Evolutionary conservation across 2,797 vertebrate genomes (phyloP).

Genomic region (Amphiprion clarkii): DNA sequence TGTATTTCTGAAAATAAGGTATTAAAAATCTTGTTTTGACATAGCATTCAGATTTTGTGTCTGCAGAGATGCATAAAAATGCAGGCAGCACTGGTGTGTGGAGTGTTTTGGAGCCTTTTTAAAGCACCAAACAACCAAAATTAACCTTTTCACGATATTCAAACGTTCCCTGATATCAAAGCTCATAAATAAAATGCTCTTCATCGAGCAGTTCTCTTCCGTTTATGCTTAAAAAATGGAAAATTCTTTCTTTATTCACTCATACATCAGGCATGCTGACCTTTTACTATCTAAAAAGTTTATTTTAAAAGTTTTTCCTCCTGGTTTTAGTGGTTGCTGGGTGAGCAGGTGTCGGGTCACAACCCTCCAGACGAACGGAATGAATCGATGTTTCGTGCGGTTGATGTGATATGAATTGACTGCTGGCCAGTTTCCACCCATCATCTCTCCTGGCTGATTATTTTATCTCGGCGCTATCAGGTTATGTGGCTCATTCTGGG

Average conservation of each 20-base stretch:
- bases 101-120: background rate
- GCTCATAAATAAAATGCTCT: constrained; percentile 26
- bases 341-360: constrained; percentile 15
- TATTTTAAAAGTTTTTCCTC: background rate
- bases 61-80: too few species aligned
- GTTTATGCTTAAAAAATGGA: background rate
- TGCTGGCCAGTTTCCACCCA: constrained; percentile 33
- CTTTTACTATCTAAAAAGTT: background rate
- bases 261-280: background rate
- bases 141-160: constrained; percentile 34
- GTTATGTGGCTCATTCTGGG: constrained; percentile 48
- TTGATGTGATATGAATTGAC: constrained; percentile 39
- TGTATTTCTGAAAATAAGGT: too few species aligned
- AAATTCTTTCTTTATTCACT: background rate
- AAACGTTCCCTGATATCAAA: constrained; percentile 7
- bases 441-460: constrained; percentile 30
- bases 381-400: constrained; percentile 17
- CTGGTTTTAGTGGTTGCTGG: constrained; percentile 4
- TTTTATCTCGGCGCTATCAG: constrained; percentile 49
- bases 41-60: too few species aligned
- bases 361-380: background rate
- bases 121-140: background rate
- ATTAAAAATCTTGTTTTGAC: too few species aligned
- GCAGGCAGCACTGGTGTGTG: too few species aligned
- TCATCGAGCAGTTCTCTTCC: background rate